Evolutionary conservation across 2,888 invertebrate genomes (phyloP).

Genomic region (Athrips mouffetella): DNA sequence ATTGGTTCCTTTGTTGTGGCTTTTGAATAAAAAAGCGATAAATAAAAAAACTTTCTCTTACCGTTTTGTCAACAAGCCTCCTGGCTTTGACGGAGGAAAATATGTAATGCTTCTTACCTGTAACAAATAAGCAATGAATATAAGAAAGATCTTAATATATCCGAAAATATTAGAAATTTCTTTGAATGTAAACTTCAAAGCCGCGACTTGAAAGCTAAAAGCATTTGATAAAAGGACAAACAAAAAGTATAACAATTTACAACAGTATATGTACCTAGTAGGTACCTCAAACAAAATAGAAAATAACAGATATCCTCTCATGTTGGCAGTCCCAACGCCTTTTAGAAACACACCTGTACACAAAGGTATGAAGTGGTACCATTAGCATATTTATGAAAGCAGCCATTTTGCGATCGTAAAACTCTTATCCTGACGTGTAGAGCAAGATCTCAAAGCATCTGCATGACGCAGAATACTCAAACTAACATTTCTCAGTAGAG

Average conservation of each 20-base stretch:
- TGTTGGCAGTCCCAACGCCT: background rate
- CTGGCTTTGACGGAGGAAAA: background rate
- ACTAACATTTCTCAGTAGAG: slow-evolving; percentile 51
- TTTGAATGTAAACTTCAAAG: too few relatives aligned
- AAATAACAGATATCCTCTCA: too few relatives aligned
- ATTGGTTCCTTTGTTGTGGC: slow-evolving; percentile 52
- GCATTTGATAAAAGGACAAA: too few relatives aligned
- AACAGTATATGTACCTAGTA: too few relatives aligned
- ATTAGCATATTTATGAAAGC: slow-evolving; percentile 11
- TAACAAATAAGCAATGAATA: slow-evolving; percentile 34
- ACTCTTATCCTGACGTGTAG: slow-evolving; percentile 42
- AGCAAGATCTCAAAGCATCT: slow-evolving; percentile 52
- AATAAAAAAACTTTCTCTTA: slow-evolving; percentile 30
- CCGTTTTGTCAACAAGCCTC: slow-evolving; percentile 15
- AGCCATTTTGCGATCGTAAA: slow-evolving; percentile 32
- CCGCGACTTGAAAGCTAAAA: too few relatives aligned
- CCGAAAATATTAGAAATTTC: too few relatives aligned
- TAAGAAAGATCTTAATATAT: too few relatives aligned
- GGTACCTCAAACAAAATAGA: too few relatives aligned
- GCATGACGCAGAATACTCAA: slow-evolving; percentile 38
- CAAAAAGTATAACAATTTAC: too few relatives aligned
- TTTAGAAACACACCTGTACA: slow-evolving; percentile 5
- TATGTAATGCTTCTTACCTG: slow-evolving; percentile 44
- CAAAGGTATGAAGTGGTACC: background rate
- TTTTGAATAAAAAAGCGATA: slow-evolving; percentile 38